A percentile compares a stretch with the other conserved stretches of the same genome.
Evolutionary conservation across 2,797 vertebrate species (phyloP).

Genomic region (Pipistrellus nathusii): DNA sequence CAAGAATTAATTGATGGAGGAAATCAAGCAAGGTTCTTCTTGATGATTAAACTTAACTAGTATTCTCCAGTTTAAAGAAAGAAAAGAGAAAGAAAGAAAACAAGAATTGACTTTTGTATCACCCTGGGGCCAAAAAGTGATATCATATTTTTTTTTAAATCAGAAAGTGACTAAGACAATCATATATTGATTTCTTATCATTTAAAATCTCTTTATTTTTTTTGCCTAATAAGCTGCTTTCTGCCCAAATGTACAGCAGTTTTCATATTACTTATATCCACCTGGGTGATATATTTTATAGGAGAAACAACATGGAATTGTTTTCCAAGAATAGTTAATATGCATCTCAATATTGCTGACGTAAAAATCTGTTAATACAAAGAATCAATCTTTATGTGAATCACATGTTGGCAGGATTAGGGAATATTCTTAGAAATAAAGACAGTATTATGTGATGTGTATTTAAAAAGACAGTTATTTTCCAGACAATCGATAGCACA

Average conservation of each 20-base stretch:
- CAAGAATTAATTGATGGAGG: slow-evolving; percentile 15
- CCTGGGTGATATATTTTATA: not conserved
- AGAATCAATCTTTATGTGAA: slow-evolving; percentile 75
- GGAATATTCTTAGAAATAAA: slow-evolving; percentile 80
- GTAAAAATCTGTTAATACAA: slow-evolving; percentile 67
- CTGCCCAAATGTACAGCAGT: not conserved
- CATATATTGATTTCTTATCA: not conserved
- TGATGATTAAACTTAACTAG: slow-evolving; percentile 45
- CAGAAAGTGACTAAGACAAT: slow-evolving; percentile 39
- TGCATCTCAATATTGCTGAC: slow-evolving; percentile 5
- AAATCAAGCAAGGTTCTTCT: slow-evolving; percentile 57
- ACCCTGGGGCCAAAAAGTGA: not conserved
- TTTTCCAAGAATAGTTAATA: slow-evolving; percentile 9
- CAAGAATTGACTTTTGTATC: slow-evolving; percentile 6
- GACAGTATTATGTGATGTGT: slow-evolving; percentile 64
- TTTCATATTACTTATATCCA: slow-evolving; percentile 39
- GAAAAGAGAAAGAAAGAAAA: not conserved
- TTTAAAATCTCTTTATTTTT: slow-evolving; percentile 40
- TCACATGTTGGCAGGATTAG: slow-evolving; percentile 71
- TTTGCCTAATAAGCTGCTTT: not conserved
- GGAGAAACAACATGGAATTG: not conserved
- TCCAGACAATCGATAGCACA: slow-evolving; percentile 83
- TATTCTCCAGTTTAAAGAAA: not conserved
- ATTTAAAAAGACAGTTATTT: slow-evolving; percentile 67
- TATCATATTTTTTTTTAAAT: not conserved